Conservation (phyloP, 2,797 vertebrate genomes). For the Chromis chromis region DNA sequence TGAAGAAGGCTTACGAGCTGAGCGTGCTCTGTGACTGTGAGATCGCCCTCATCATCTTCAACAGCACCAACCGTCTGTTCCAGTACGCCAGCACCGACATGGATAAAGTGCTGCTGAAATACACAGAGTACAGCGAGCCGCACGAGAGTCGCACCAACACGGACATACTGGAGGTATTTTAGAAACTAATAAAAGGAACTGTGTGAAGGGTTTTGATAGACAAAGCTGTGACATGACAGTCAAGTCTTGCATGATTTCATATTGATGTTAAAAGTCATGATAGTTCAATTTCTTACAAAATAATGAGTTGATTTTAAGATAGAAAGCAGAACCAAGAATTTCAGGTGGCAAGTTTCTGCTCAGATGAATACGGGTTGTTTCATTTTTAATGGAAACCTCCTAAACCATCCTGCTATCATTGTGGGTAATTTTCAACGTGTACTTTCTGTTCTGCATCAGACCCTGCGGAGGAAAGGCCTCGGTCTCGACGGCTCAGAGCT, state of each 20-base stretch:
- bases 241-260: not conserved
- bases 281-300: not conserved
- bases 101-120: slow-evolving; percentile 95
- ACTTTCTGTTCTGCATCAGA: slow-evolving; percentile 79
- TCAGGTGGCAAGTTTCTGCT: not conserved
- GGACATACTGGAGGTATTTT: slow-evolving; percentile 87
- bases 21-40: slow-evolving; percentile 97
- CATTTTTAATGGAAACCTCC: not conserved
- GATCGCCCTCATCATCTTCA: slow-evolving; percentile 99
- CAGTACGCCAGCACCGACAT: slow-evolving; percentile 98
- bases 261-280: too few species aligned
- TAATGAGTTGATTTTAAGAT: not conserved
- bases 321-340: not conserved
- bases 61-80: slow-evolving; percentile 95
- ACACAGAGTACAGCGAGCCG: slow-evolving; percentile 97
- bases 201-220: too few species aligned
- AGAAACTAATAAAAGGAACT: not conserved
- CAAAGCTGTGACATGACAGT: not conserved
- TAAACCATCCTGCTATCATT: not conserved
- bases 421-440: slow-evolving; percentile 2
- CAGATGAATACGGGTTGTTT: not conserved
- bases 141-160: slow-evolving; percentile 97
- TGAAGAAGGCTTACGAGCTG: slow-evolving; percentile 98
- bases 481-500: slow-evolving; percentile 88
- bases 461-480: slow-evolving; percentile 92